Evolutionary conservation across 2,113 vertebrate species (phyloP).

Genomic region (Crotalus viridis): DNA sequence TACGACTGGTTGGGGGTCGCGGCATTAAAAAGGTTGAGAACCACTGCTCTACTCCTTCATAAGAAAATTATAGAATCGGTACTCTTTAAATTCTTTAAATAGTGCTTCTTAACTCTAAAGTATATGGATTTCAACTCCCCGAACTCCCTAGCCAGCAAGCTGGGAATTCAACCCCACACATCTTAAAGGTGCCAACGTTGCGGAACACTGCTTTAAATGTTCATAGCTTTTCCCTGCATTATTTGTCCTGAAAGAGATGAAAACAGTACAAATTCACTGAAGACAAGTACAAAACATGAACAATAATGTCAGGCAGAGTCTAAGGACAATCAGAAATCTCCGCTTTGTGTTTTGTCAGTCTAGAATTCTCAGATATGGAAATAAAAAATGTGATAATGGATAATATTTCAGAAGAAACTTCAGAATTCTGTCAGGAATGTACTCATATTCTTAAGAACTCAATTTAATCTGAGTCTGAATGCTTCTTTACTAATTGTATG

Average conservation of each 20-base stretch:
- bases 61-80: constrained; percentile 58
- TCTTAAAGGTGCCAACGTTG: background rate
- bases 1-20: no score
- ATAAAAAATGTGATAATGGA: constrained; percentile 49
- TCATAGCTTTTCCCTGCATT: constrained; percentile 53
- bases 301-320: constrained; percentile 53
- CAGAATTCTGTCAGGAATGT: constrained; percentile 19
- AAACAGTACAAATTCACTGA: constrained; percentile 53
- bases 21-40: no score
- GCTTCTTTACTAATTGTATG: background rate
- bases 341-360: constrained; percentile 43
- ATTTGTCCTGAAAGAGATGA: constrained; percentile 58
- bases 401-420: constrained; percentile 35
- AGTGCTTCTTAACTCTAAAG: background rate
- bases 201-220: constrained; percentile 34
- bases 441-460: constrained; percentile 7
- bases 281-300: constrained; percentile 56
- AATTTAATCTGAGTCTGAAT: constrained; percentile 30
- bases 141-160: background rate
- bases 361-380: constrained; percentile 57
- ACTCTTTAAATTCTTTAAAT: constrained; percentile 32
- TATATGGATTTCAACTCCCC: background rate
- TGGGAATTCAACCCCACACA: background rate
- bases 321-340: constrained; percentile 52
- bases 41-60: background rate